Base-by-base conservation (phyloP, 2,888 invertebrate species). In the Adela reaumurella region DNA sequence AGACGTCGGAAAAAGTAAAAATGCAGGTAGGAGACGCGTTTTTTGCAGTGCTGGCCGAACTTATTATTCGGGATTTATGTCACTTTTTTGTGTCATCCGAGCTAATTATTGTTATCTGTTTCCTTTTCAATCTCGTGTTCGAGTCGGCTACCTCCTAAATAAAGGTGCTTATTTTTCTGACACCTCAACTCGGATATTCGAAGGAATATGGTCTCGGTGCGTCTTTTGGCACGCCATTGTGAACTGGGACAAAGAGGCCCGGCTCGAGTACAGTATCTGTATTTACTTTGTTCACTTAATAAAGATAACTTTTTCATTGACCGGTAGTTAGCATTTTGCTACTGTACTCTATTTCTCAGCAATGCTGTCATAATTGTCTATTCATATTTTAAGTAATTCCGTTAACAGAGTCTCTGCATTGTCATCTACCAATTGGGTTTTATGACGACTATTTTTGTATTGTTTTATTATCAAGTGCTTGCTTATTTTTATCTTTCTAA, bases 61-160 rank as follows among this genome's bases (percentile, higher is more conserved):
- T 76, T 77, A 78, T 76, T 76, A 77, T 77, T 72, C 70, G 67
- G 74, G 74, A 78, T 78, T 77, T 77, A 77, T 78, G 77, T 74
- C 77, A 74, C 70, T 78, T 78, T 43, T 78, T 76, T 77, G 71
- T 68, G 60, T 59, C 62, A 68, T 74, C 69, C 70, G 57, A 73
- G 65, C 73, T 77, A 78, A 78, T 78, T 77, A 76, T 77, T 78
- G 74, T 77, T 78, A 78, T 77, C 78, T 70, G 59, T 65, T 69
- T 69, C 69, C 68, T 67, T 71, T 72, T 74, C 71, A 76, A 76
- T 72, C 3, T 14, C 35, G 11, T 8, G 3, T 35, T 8, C 35
- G 35, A 35, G 11, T 35, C 24, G 24, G 24, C 8, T 24, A 4
- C 3, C 35, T 35, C 3, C 35, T 35, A 35, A 11, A 35, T 35